A percentile compares a stretch with the other conserved stretches of the same genome.
Evolutionary conservation across 2,113 vertebrate species (phyloP).

Genomic region (Peucedramus taeniatus): DNA sequence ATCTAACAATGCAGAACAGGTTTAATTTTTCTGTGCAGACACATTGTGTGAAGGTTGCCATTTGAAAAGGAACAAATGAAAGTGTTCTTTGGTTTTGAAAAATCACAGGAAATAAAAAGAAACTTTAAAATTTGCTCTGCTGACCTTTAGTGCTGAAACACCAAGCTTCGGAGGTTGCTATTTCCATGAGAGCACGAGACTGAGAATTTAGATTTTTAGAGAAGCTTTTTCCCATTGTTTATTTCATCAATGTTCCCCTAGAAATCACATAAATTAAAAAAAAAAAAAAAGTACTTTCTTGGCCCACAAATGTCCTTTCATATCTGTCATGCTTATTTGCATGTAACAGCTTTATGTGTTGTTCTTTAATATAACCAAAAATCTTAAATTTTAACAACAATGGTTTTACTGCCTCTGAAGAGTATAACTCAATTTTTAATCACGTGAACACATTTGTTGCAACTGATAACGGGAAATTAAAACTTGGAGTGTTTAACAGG

Average conservation of each 20-base stretch:
- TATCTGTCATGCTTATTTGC: background rate
- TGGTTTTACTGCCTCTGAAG: background rate
- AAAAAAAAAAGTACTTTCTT: background rate
- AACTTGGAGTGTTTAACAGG: background rate
- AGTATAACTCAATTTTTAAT: background rate
- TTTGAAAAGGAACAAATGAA: background rate
- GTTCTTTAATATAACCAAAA: background rate
- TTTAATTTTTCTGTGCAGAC: background rate
- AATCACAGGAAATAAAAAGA: background rate
- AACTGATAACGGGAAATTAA: background rate
- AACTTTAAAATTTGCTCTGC: background rate
- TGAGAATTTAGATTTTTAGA: background rate
- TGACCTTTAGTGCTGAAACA: background rate
- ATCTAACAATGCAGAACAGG: background rate
- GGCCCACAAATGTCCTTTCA: background rate
- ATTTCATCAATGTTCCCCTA: background rate
- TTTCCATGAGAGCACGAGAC: background rate
- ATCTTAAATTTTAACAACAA: background rate
- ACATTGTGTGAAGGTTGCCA: background rate
- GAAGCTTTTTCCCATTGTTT: background rate
- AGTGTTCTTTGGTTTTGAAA: background rate
- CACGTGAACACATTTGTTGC: background rate
- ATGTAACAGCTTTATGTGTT: background rate
- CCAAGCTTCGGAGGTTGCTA: background rate
- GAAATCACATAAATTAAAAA: background rate